These are phyloP conservation scores for Osmerus mordax DNA, from an alignment of 2,113 vertebrate genomes.

Conservation along the genomic window DNA sequence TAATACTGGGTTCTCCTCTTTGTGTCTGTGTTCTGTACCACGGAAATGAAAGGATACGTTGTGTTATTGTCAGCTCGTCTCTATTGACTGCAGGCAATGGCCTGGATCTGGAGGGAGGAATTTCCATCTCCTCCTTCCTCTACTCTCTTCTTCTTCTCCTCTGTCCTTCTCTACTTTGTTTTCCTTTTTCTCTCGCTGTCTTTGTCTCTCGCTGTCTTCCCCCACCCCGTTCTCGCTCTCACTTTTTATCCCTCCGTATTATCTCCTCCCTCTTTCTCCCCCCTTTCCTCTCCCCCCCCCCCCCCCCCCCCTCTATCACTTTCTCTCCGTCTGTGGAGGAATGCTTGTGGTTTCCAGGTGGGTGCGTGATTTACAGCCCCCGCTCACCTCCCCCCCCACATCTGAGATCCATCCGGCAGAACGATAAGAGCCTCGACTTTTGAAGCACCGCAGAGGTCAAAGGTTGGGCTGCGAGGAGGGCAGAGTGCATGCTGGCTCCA, in stretches of 20 bases:
- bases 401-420: slow-evolving; percentile 23
- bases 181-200: neutral
- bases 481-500: neutral
- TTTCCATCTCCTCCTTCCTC: slow-evolving; percentile 1
- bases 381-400: slow-evolving; percentile 7
- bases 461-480: slow-evolving; percentile 4
- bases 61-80: slow-evolving; percentile 7
- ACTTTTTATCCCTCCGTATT: too few relatives aligned
- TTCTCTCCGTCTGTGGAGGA: neutral
- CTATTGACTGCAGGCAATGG: slow-evolving; percentile 18
- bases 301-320: neutral
- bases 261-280: neutral
- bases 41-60: slow-evolving; percentile 8
- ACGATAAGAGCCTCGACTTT: neutral
- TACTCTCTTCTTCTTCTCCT: neutral
- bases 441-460: neutral
- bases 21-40: slow-evolving; percentile 4
- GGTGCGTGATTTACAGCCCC: slow-evolving; percentile 11
- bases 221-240: too few relatives aligned
- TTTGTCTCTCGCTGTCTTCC: neutral
- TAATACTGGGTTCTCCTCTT: neutral
- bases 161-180: neutral
- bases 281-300: neutral
- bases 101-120: slow-evolving; percentile 9
- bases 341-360: slow-evolving; percentile 48